Evolutionary conservation across 1,140 invertebrate species (phyloP), one percentile per base, ranked within the genome.

Genomic region (Lepidostoma basale): DNA sequence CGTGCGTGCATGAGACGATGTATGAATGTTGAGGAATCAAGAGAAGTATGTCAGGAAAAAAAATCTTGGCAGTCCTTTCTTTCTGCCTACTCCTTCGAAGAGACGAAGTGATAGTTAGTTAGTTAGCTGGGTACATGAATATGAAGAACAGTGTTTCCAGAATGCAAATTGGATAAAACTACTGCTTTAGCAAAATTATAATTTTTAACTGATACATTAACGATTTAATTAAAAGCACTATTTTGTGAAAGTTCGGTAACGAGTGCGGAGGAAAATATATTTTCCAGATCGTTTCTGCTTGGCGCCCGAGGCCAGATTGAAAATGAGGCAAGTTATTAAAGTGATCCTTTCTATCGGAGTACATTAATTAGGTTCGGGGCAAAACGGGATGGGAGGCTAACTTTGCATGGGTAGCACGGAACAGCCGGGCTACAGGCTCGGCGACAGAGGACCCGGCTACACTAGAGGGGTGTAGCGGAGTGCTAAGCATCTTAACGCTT

Each of bases 311-410:
- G 49, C 12, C 12, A 14, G 10, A 33, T 26, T 33, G 49, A 54
- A 22, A 54, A 54, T 28, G 49, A 59, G 33, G 42, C 33, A 40
- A 60, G 56, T 42, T 60, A 60, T 60, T 60, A 60, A 60, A 60
- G 20, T 39, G 20, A 60, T 42, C 33, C 56, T 60, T 60, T 42
- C 36, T 36, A 9, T 26, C 49, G 49, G 12, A 54, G 56, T 22
- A 60, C 14, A 60, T 60, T 60, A 60, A 60, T 60, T 60, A 60
- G 39, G 56, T 42, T 39, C 56, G 8, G 22, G 22, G 12, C 12
- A 33, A 42, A 18, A 26, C 4, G n/a, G 18, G n/a, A 26, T 8
- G 49, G 49, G 25, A 2, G 16, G 49, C 20, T 12, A 47, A 47
- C 44, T 47, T 47, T 22, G 1, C 20, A 47, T 16, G 14, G 8